These are phyloP conservation scores for Coelinius sp. DNA, from an alignment of 2,888 invertebrate genomes.

Conservation along the genomic window DNA sequence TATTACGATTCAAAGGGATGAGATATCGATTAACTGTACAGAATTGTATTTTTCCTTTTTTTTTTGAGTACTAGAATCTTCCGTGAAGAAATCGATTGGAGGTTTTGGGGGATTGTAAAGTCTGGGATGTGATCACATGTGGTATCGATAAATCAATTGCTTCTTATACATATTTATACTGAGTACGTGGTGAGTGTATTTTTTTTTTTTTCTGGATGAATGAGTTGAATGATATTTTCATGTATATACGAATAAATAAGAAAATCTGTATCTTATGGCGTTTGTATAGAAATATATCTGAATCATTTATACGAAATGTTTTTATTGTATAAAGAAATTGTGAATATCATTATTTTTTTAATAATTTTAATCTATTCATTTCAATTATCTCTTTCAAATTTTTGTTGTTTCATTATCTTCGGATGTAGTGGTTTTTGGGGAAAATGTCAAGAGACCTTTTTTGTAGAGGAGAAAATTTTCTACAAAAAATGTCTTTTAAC, in stretches of 20 bases:
- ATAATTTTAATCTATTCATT: neutral
- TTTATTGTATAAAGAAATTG: neutral
- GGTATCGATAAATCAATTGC: slow-evolving; percentile 14
- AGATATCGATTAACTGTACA: slow-evolving; percentile 28
- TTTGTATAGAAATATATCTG: slow-evolving; percentile 70
- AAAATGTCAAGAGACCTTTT: too few species aligned
- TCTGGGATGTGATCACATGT: neutral
- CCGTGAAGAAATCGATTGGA: slow-evolving; percentile 20
- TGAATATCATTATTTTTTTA: slow-evolving; percentile 1
- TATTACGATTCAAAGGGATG: neutral
- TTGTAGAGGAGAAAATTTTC: too few species aligned
- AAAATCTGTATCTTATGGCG: slow-evolving; percentile 56
- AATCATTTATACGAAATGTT: slow-evolving; percentile 66
- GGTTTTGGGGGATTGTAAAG: neutral
- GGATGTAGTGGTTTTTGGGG: too few species aligned
- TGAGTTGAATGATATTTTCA: slow-evolving; percentile 33
- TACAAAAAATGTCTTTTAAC: too few species aligned
- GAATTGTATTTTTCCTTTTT: slow-evolving; percentile 2
- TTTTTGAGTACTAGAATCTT: slow-evolving; percentile 29
- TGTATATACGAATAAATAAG: slow-evolving; percentile 46
- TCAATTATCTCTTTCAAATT: neutral
- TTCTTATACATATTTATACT: slow-evolving; percentile 31
- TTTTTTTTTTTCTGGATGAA: slow-evolving; percentile 5
- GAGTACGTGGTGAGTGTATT: slow-evolving; percentile 1
- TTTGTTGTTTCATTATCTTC: neutral